Percentiles rank a stretch among this genome's conserved stretches.
Conservation (phyloP, 2,113 vertebrate species). For the Ptyas mucosa region DNA sequence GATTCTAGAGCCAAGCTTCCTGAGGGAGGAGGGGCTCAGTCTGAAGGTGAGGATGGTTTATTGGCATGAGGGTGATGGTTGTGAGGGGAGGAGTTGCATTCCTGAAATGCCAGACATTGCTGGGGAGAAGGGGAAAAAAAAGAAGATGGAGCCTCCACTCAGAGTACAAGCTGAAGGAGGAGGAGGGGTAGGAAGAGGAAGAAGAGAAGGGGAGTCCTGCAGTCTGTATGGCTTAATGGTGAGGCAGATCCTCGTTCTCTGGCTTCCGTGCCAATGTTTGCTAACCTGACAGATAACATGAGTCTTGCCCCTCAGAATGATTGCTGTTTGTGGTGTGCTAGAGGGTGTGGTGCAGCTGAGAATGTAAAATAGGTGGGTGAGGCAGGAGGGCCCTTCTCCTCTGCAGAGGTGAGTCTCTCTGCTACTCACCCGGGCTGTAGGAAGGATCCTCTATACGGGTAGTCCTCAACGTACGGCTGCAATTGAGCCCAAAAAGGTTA, state of each 20-base stretch:
- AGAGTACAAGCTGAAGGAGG: background rate
- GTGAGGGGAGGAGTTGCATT: background rate
- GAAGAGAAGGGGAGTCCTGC: background rate
- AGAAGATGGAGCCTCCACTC: background rate
- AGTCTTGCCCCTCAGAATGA: background rate
- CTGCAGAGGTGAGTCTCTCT: too few relatives aligned
- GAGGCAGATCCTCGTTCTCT: background rate
- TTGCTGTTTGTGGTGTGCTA: background rate
- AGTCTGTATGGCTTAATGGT: too few relatives aligned
- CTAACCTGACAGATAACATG: background rate
- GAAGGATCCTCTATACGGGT: background rate
- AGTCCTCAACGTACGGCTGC: background rate
- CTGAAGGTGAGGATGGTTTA: background rate
- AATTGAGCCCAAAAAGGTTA: background rate
- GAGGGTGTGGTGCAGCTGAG: background rate
- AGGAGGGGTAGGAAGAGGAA: background rate
- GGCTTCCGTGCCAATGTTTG: background rate
- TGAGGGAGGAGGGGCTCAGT: background rate
- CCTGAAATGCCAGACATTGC: slow-evolving; percentile 30
- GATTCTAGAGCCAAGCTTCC: background rate
- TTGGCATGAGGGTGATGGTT: background rate
- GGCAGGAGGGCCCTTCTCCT: background rate
- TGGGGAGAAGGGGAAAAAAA: background rate
- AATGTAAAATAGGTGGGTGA: background rate
- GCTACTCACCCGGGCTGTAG: background rate